Percentiles rank a stretch among this genome's conserved stretches.
These are phyloP conservation scores for Microdon myrmicae DNA, from an alignment of 2,888 invertebrate genomes.

Conservation along the genomic window DNA sequence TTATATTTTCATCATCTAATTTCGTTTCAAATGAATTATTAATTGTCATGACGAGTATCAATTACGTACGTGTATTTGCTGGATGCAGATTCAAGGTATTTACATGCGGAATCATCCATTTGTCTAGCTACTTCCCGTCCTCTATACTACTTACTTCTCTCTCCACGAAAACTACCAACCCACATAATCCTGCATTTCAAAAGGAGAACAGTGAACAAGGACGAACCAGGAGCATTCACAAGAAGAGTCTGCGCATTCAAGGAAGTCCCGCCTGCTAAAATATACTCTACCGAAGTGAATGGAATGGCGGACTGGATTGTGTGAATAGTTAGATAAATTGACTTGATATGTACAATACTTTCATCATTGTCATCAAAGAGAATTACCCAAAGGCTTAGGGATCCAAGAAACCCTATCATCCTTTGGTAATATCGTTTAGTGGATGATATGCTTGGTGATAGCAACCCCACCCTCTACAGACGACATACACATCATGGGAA, in stretches of 20 bases:
- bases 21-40: slow-evolving; percentile 42
- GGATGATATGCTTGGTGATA: slow-evolving; percentile 45
- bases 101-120: not conserved
- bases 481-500: not conserved
- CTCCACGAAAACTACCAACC: not conserved
- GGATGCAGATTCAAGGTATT: slow-evolving; percentile 6
- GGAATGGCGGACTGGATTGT: slow-evolving; percentile 3
- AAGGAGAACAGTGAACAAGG: slow-evolving; percentile 17
- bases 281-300: slow-evolving; percentile 31
- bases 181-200: slow-evolving; percentile 38
- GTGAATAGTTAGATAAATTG: too few relatives aligned
- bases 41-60: slow-evolving; percentile 47
- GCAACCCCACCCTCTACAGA: slow-evolving; percentile 20
- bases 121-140: not conserved
- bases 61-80: slow-evolving; percentile 35
- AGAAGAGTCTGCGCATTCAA: slow-evolving; percentile 35
- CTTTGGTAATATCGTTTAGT: slow-evolving; percentile 37
- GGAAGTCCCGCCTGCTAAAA: slow-evolving; percentile 21
- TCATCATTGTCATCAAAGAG: slow-evolving; percentile 15
- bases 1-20: slow-evolving; percentile 51
- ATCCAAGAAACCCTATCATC: slow-evolving; percentile 34
- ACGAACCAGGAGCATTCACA: slow-evolving; percentile 35
- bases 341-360: slow-evolving; percentile 1
- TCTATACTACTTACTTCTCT: slow-evolving; percentile 2
- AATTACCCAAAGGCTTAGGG: slow-evolving; percentile 29